Evolutionary conservation across 2,888 invertebrate genomes (phyloP).

Genomic region (Dryococelus australis): DNA sequence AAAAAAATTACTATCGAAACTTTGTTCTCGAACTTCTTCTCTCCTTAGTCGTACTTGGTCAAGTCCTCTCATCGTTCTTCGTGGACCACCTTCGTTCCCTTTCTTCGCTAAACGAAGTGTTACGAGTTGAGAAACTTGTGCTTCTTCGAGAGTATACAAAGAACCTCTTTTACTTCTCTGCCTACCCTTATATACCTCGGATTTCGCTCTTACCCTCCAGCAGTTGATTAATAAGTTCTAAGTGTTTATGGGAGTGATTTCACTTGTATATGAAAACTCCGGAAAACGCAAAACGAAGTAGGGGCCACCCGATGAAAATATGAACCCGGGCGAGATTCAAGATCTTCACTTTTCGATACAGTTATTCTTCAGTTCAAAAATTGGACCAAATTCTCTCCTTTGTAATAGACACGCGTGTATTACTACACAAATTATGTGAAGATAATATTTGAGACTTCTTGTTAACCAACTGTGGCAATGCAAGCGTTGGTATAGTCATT

Average conservation of each 20-base stretch:
- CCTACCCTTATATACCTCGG: not conserved
- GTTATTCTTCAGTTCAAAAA: too few species aligned
- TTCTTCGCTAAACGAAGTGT: slow-evolving; percentile 7
- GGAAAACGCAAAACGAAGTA: not conserved
- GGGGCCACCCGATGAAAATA: too few species aligned
- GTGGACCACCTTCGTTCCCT: not conserved
- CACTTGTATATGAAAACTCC: not conserved
- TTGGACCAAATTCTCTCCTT: too few species aligned
- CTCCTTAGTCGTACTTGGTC: not conserved
- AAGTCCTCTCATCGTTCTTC: not conserved
- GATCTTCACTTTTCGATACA: too few species aligned
- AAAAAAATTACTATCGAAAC: not conserved
- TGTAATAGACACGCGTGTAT: too few species aligned
- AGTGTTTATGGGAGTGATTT: not conserved
- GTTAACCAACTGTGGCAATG: too few species aligned
- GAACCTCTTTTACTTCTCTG: not conserved
- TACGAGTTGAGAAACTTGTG: slow-evolving; percentile 1
- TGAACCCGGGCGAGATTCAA: too few species aligned
- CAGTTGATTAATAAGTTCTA: not conserved
- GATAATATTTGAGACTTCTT: too few species aligned
- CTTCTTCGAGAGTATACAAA: not conserved
- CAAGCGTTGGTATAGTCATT: too few species aligned
- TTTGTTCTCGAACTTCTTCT: not conserved
- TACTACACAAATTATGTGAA: too few species aligned
- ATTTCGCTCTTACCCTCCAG: not conserved